These are phyloP conservation scores for Drosophila pectinifera DNA, from an alignment of 1,140 invertebrate genomes.

Conservation along the genomic window DNA sequence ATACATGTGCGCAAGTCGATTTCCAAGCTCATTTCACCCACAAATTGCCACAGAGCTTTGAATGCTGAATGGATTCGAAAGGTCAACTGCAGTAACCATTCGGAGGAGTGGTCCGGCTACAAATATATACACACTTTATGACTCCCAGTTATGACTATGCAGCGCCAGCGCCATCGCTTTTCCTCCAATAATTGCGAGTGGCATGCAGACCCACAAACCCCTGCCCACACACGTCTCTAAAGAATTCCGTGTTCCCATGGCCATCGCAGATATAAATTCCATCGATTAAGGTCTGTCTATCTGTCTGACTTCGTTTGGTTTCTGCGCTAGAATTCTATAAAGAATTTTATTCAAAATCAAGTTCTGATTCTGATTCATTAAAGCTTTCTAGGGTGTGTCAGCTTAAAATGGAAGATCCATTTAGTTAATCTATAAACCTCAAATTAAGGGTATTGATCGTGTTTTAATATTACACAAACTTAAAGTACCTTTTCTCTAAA, in stretches of 20 bases:
- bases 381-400: neutral
- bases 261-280: constrained; percentile 54
- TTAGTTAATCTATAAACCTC: neutral
- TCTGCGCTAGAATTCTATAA: neutral
- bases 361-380: neutral
- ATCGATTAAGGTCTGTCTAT: constrained; percentile 12
- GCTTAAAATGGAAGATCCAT: neutral
- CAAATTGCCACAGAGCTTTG: constrained; percentile 41
- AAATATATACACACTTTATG: constrained; percentile 39
- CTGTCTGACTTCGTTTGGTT: neutral
- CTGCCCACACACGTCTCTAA: constrained; percentile 38
- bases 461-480: neutral
- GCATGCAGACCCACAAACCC: constrained; percentile 45
- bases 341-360: neutral
- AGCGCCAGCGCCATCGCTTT: constrained; percentile 12
- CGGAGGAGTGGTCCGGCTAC: constrained; percentile 46
- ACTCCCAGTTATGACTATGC: constrained; percentile 39
- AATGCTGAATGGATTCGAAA: constrained; percentile 62
- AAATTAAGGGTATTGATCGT: neutral
- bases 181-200: constrained; percentile 43
- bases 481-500: neutral
- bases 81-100: constrained; percentile 59
- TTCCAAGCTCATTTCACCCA: constrained; percentile 41
- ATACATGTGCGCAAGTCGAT: constrained; percentile 26
- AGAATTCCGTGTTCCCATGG: constrained; percentile 44